These are phyloP conservation scores for Aspidoscelis tigris DNA, from an alignment of 2,113 vertebrate genomes.

Conservation along the genomic window DNA sequence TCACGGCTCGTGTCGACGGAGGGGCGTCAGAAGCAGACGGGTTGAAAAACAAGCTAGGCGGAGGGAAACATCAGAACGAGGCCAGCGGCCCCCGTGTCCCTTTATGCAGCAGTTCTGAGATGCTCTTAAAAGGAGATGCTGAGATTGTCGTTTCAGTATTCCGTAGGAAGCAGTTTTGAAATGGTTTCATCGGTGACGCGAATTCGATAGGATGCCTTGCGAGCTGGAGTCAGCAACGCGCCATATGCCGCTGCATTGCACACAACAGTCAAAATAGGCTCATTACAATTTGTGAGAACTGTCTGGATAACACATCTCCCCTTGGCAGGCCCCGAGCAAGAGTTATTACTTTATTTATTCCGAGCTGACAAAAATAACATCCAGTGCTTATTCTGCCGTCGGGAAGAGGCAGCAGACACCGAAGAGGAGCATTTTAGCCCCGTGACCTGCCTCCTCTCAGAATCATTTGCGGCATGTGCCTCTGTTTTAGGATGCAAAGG, in stretches of 20 bases:
- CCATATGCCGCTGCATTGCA: slow-evolving; percentile 50
- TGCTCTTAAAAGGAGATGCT: slow-evolving; percentile 3
- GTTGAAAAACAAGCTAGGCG: slow-evolving; percentile 19
- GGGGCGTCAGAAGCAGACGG: slow-evolving; percentile 35
- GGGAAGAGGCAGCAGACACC: neutral
- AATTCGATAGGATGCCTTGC: slow-evolving; percentile 40
- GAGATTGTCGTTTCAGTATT: slow-evolving; percentile 36
- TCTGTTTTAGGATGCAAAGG: neutral
- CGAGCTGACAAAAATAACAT: slow-evolving; percentile 35
- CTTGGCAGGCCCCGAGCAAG: slow-evolving; percentile 48
- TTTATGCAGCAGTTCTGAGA: slow-evolving; percentile 13
- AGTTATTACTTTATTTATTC: slow-evolving; percentile 49
- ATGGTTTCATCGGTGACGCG: neutral
- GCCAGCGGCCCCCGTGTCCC: neutral
- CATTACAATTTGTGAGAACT: slow-evolving; percentile 51
- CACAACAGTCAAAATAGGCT: slow-evolving; percentile 55
- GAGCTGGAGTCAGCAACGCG: slow-evolving; percentile 48
- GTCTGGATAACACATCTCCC: slow-evolving; percentile 44
- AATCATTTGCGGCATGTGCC: neutral
- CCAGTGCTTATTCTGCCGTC: neutral
- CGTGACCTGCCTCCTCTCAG: neutral
- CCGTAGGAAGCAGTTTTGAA: slow-evolving; percentile 31
- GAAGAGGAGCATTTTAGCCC: neutral
- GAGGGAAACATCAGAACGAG: neutral
- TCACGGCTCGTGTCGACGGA: slow-evolving; percentile 3